Base-by-base conservation (phyloP, 2,888 invertebrate genomes). In the Apocheima hispidaria region DNA sequence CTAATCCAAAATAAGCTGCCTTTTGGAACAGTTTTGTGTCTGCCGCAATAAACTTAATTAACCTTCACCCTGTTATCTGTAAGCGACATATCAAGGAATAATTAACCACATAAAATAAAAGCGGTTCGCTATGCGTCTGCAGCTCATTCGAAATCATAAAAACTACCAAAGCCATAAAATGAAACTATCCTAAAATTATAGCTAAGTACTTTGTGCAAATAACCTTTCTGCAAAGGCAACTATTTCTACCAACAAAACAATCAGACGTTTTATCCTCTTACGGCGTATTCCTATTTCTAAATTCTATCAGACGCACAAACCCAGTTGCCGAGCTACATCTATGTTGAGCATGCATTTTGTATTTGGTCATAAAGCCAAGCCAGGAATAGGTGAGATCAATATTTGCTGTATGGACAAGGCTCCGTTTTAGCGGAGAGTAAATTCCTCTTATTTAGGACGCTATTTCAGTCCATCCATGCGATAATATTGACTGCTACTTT, bases 161-260 rank as follows among this genome's bases (percentile, higher is more conserved):
- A 72, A 72, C 70, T 71, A 69, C 66, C 67, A 78, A 74, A 72
- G 71, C 79, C 73, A 79, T 79, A 78, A 77, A 73, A 79, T 75
- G 77, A 76, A 77, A 79, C 75, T 79, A 77, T 78, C 72, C 77
- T 68, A 74, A 78, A 78, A 75, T 77, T 77, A 79, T 78, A 66
- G 77, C 73, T 74, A n/a, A n/a, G n/a, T n/a, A 73, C 74, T 79
- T 79, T 76, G 76, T 72, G 74, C 74, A 77, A 77, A 71, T 62
- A 76, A 70, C 74, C 76, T 73, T 77, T 73, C 67, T 69, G 65
- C 68, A 69, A 66, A 69, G 70, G 63, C 74, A 68, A 74, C 72
- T 71, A 68, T 67, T 67, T 74, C 68, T 64, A 65, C 64, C 57
- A 59, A 60, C 52, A 64, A 63, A 66, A 66, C 72, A 68, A 71